A percentile compares a stretch with the other conserved stretches of the same genome.
Conservation (phyloP, 1,140 invertebrate species). For the Anoplophora glabripennis region DNA sequence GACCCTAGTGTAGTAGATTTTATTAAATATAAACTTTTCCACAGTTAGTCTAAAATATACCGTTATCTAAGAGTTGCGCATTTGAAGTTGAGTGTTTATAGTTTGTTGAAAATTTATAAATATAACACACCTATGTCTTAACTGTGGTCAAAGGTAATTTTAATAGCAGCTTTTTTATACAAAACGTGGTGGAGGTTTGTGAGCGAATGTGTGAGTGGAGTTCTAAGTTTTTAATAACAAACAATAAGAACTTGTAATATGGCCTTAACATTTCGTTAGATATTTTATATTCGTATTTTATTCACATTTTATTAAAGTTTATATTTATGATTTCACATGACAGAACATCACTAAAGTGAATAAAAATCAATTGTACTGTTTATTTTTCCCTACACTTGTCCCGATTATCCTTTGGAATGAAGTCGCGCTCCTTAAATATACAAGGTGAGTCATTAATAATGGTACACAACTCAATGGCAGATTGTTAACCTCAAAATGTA, state of each 20-base stretch:
- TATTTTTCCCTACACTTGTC: too few species aligned
- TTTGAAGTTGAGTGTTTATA: conserved; percentile 21
- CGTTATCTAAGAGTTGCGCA: conserved; percentile 7
- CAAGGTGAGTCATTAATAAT: too few species aligned
- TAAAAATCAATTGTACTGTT: conserved; percentile 14
- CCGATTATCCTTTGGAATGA: too few species aligned
- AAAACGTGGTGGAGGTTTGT: conserved; percentile 37
- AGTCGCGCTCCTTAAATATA: too few species aligned
- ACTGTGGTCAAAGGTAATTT: conserved; percentile 18
- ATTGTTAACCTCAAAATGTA: too few species aligned
- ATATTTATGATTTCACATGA: conserved; percentile 36
- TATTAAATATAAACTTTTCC: conserved; percentile 3
- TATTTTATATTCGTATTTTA: conserved; percentile 41
- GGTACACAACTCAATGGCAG: too few species aligned
- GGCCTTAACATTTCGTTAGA: conserved; percentile 38
- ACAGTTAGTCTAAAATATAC: background rate
- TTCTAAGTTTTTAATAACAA: conserved; percentile 20
- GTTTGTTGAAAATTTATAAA: conserved; percentile 22
- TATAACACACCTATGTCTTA: conserved; percentile 12
- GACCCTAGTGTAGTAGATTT: too few species aligned
- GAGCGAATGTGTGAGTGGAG: conserved; percentile 26
- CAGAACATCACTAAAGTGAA: conserved; percentile 40
- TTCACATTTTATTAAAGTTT: conserved; percentile 30
- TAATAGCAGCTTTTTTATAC: conserved; percentile 36
- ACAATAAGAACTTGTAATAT: conserved; percentile 17